Base-by-base conservation (phyloP, 2,113 vertebrate genomes). In the Platichthys stellatus region DNA sequence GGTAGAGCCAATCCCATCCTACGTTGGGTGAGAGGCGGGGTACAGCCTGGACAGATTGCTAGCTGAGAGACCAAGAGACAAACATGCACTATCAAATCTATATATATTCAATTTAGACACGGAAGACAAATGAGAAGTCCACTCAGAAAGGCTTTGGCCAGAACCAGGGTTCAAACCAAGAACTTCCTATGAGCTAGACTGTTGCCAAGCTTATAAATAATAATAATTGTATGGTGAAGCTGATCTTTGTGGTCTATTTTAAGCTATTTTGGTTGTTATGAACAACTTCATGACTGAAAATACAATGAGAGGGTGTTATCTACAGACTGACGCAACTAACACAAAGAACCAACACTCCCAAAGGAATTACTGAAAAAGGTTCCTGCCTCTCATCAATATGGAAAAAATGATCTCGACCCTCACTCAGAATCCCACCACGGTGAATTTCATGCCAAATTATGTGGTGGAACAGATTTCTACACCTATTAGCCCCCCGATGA, bases 401-500 rank as follows among this genome's bases (percentile, higher is more conserved):
- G 8, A 58, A 51, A n/a, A 43, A 60, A 15, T 14, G 26, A 74
- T 78, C 2, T 57, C 56, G 24, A 67, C 71, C 38, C 14, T 64
- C 8, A 28, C 23, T 65, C 24, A 83, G 58, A 74, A 66, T 17
- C 24, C 53, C 11, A 31, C 18, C 70, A 54, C 2, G 45, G 10
- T 24, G 13, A 66, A 66, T 75, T 79, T 17, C 56, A 21, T 69
- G 7, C 31, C 81, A 66, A 23, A 63, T 20, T 56, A 60, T 40
- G 14, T 18, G 14, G 11, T 54, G 60, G 60, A 80, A 57, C 65
- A 28, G 6, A 11, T 58, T 59, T n/a, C 60, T 62, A 58, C 61
- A 76, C 63, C 54, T 78, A 76, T 87, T 87, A 81, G 38, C 45
- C 56, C 45, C 70, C 75, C 21, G 68, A 28, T 40, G 70, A 21